Base-by-base conservation (phyloP, 2,797 vertebrate species). In the Pangasius larnaudii region DNA sequence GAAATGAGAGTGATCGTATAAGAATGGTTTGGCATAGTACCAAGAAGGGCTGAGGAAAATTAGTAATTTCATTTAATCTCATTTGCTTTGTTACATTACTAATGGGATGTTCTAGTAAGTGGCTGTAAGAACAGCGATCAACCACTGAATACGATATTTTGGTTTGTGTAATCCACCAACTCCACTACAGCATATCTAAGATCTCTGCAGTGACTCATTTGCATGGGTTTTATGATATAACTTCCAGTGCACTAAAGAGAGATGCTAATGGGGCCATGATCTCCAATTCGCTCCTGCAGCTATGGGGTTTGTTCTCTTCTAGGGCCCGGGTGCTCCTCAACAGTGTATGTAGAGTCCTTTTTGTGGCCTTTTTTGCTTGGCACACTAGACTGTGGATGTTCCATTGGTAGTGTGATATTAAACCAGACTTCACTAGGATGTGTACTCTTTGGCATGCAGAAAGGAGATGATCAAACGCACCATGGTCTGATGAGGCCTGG, bases 241-340 rank as follows among this genome's bases (percentile, higher is more conserved):
- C 49, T 22, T 19, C 16, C 77, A 79, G 51, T 80, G 30, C 0
- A 19, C 22, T 42, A 42, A 27, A 24, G 79, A 59, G 7, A 59
- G 53, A 81, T 59, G 5, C 24, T 49, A 82, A 82, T 46, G 27
- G 36, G 4, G 24, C 27, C 36, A 61, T 59, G 78, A 81, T 39
- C 36, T 63, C 14, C 27, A 46, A 13, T 18, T 36, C 2, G 5
- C 10, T 58, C 67, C 9, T 85, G 49, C 30, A 16, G 30, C 19
- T 84, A 5, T 36, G 11, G 39, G 36, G 14, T 51, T 49, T 67
- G 67, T 67, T 79, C 51, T 90, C 83, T 59, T 86, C 51, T 65
- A 86, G 82, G 77, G 83, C 30, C 83, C 82, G 30, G 71, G 27
- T 77, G 78, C 72, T 78, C 14, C 61, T 82, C 51, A 78, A 65